Evolutionary conservation across 1,140 invertebrate species (phyloP).

Genomic region (Babylonia areolata): DNA sequence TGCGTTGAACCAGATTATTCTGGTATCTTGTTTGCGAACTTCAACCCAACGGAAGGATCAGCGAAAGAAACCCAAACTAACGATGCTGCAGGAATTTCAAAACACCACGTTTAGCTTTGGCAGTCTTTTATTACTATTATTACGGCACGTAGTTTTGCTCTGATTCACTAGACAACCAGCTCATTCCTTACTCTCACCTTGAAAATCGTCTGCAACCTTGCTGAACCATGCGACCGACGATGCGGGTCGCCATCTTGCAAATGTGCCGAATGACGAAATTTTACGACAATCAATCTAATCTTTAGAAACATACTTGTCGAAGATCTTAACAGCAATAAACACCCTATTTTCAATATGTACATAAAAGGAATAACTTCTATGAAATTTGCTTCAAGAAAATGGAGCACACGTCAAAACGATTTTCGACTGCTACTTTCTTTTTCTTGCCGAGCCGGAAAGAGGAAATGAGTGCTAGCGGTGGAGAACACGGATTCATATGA

Average conservation of each 20-base stretch:
- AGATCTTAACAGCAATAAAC: background rate
- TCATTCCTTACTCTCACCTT: slow-evolving; percentile 6
- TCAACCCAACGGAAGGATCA: too few relatives aligned
- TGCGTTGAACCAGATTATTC: too few relatives aligned
- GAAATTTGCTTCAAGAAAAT: background rate
- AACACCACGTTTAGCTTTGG: too few relatives aligned
- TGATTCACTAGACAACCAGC: background rate
- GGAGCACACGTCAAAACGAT: background rate
- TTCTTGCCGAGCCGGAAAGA: background rate
- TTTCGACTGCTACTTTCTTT: slow-evolving; percentile 14
- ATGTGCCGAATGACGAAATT: background rate
- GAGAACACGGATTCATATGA: too few relatives aligned
- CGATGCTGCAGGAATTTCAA: too few relatives aligned
- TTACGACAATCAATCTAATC: background rate
- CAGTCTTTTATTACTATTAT: too few relatives aligned
- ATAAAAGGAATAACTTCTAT: background rate
- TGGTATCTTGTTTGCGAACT: too few relatives aligned
- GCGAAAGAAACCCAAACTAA: too few relatives aligned
- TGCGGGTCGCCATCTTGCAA: slow-evolving; percentile 44
- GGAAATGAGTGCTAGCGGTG: too few relatives aligned
- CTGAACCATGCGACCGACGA: slow-evolving; percentile 41
- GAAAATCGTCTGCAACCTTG: slow-evolving; percentile 32
- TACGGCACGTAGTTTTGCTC: background rate
- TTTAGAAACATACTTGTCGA: background rate
- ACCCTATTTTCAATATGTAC: background rate